Evolutionary conservation across 1,140 invertebrate species (phyloP).

Genomic region (Steinernema feltiae): DNA sequence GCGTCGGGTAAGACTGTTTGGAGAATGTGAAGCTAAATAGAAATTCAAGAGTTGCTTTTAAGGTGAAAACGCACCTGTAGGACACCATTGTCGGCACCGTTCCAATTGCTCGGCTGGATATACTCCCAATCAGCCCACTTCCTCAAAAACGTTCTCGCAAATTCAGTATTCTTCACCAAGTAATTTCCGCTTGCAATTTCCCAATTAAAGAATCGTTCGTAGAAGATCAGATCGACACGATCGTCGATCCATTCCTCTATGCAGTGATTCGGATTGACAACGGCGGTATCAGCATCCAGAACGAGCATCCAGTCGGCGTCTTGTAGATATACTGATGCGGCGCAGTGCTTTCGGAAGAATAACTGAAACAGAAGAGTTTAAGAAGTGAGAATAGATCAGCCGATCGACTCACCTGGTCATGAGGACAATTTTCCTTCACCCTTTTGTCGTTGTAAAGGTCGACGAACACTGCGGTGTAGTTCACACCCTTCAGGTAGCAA

Average conservation of each 20-base stretch:
- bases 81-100: slow-evolving; percentile 45
- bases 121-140: slow-evolving; percentile 47
- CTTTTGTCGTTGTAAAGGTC: slow-evolving; percentile 49
- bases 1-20: slow-evolving; percentile 43
- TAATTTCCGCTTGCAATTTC: slow-evolving; percentile 48
- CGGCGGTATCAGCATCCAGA: slow-evolving; percentile 48
- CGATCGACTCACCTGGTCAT: slow-evolving; percentile 45
- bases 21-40: slow-evolving; percentile 39
- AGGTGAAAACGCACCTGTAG: slow-evolving; percentile 30
- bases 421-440: slow-evolving; percentile 38
- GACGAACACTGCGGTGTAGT: slow-evolving; percentile 47
- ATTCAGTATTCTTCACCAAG: slow-evolving; percentile 41
- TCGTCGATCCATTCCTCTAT: slow-evolving; percentile 48
- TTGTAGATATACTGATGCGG: slow-evolving; percentile 52
- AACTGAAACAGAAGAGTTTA: slow-evolving; percentile 40
- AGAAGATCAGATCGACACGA: slow-evolving; percentile 45
- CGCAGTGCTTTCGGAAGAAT: slow-evolving; percentile 57
- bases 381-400: not conserved
- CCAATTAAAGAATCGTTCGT: slow-evolving; percentile 49
- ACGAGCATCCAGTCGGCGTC: slow-evolving; percentile 49
- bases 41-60: too few relatives aligned
- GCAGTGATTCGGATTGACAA: slow-evolving; percentile 50
- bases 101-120: slow-evolving; percentile 43
- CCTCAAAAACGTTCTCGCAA: slow-evolving; percentile 38
- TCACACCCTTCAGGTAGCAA: slow-evolving; percentile 49